Evolutionary conservation across 2,888 invertebrate genomes (phyloP), one percentile per base, ranked within the genome.

Genomic region (Rhopalosiphum nymphaeae): DNA sequence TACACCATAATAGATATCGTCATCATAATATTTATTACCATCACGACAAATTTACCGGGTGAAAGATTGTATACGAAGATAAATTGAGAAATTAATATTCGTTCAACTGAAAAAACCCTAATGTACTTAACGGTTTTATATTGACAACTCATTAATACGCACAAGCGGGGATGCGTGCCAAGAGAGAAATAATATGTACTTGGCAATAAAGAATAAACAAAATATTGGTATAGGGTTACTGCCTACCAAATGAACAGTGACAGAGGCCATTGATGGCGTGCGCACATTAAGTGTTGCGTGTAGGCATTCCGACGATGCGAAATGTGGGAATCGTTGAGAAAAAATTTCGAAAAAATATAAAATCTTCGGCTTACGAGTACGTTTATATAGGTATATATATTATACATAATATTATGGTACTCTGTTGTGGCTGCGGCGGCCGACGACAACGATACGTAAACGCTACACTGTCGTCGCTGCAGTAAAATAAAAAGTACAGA

Each of bases 401-500:
- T 61, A 29, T 61, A 36, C 10, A 36, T 36, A 67, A 36, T 78
- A 25, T 78, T 78, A 36, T 78, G 36, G 67, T 67, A 67, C 36
- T 36, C 36, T 25, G 78, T 21, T 21, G 78, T 9, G 0, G 78
- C 78, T 36, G 78, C 78, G 67, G 13, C 78, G 21, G 25, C 61
- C 36, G 78, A 67, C 67, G 29, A 29, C 67, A 36, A 78, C 36
- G 78, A 78, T 36, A 78, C 78, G 78, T 36, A 78, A 36, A 78
- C 78, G 78, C 13, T 49, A 7, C 86, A 16, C 86, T 86, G 86
- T 86, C 86, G 46, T 46, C 86, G 46, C 16, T 7, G 44, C 26
- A 44, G 44, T 44, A 85, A 85, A 85, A 85, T 42, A 78, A 78
- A 67, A 36, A 53, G 89, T 29, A 9, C 86, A 42, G 92, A 86